phyloP scores from a whole-genome alignment of 1,140 invertebrate species.

The Drosophila miranda region DNA sequence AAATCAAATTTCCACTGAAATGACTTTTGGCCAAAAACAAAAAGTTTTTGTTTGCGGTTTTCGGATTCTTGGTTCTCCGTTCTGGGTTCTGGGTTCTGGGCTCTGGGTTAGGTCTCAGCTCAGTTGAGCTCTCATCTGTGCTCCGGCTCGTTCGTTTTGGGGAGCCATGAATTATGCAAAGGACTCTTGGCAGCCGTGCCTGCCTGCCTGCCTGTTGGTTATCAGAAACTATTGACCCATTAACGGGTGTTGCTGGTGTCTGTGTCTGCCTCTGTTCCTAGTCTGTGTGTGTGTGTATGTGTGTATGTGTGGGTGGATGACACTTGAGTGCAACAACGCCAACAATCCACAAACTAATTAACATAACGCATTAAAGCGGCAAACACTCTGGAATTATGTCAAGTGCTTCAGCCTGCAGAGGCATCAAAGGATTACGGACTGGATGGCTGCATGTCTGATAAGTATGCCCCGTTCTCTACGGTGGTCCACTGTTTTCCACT shows the following conservation, averaged over 20 bases:
- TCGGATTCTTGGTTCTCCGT: not conserved
- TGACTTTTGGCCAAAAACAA: constrained; percentile 66
- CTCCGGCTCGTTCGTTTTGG: constrained; percentile 11
- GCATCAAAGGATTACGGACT: constrained; percentile 69
- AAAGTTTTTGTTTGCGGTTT: constrained; percentile 45
- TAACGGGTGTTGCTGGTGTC: constrained; percentile 55
- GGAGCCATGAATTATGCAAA: constrained; percentile 73
- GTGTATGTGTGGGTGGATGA: constrained; percentile 36
- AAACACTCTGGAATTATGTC: constrained; percentile 74
- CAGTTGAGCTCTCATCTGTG: constrained; percentile 1
- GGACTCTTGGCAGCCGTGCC: constrained; percentile 41
- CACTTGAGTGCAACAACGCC: constrained; percentile 45
- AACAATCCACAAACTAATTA: constrained; percentile 71
- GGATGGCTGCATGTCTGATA: constrained; percentile 40
- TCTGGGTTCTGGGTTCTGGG: not conserved
- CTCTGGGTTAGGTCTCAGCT: not conserved
- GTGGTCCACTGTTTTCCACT: not conserved
- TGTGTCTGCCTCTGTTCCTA: not conserved
- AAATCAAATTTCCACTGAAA: constrained; percentile 78
- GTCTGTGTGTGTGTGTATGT: constrained; percentile 27
- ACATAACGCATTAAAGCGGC: constrained; percentile 73
- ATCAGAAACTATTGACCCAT: constrained; percentile 79
- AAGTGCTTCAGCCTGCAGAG: constrained; percentile 52
- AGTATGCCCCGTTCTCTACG: constrained; percentile 10
- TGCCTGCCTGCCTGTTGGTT: constrained; percentile 35